Evolutionary conservation across 2,797 vertebrate genomes (phyloP).

Genomic region (Melanotaenia pygmaea): DNA sequence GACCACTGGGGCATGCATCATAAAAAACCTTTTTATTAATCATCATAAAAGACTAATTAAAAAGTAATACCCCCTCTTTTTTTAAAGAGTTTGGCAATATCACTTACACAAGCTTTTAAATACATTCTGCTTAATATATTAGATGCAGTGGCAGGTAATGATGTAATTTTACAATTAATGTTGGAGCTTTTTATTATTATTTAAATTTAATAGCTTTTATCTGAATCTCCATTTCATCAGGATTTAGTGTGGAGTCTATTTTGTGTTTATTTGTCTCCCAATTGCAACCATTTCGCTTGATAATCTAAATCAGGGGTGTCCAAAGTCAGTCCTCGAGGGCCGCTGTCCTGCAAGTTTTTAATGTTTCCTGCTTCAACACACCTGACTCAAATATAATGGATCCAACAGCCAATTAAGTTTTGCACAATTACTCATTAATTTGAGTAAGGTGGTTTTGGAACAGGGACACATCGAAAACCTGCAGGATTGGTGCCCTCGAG

Average conservation of each 20-base stretch:
- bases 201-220: not conserved
- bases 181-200: not conserved
- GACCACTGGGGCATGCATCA: slow-evolving; percentile 7
- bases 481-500: too few relatives aligned
- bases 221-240: not conserved
- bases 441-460: too few relatives aligned
- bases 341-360: too few relatives aligned
- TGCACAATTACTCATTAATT: too few relatives aligned
- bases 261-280: not conserved
- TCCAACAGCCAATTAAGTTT: too few relatives aligned
- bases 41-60: slow-evolving; percentile 42
- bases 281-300: not conserved
- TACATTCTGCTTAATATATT: not conserved
- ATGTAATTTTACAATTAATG: slow-evolving; percentile 10
- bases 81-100: slow-evolving; percentile 21
- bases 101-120: slow-evolving; percentile 22
- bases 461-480: too few relatives aligned
- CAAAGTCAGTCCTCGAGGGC: too few relatives aligned
- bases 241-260: not conserved
- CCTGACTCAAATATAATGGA: too few relatives aligned
- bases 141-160: slow-evolving; percentile 17
- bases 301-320: not conserved
- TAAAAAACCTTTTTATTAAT: slow-evolving; percentile 23
- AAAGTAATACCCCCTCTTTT: slow-evolving; percentile 30
- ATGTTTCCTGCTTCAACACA: too few relatives aligned